These are phyloP conservation scores for Polydrusus cervinus DNA, from an alignment of 2,888 invertebrate genomes.

Conservation along the genomic window DNA sequence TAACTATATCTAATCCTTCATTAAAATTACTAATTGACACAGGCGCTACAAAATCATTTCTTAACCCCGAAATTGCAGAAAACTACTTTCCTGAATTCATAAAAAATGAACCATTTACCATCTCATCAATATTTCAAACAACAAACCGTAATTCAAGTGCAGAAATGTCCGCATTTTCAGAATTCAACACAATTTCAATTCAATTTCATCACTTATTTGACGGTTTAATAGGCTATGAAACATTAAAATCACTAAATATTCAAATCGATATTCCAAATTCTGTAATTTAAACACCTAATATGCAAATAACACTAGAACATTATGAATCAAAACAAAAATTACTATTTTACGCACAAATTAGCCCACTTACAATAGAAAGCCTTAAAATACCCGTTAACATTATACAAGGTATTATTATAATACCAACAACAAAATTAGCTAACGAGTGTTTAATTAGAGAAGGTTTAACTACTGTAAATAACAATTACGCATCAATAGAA, in stretches of 20 bases:
- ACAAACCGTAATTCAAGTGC: slow-evolving; percentile 2
- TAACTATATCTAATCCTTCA: slow-evolving; percentile 5
- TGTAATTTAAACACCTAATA: not conserved
- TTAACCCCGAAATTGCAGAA: slow-evolving; percentile 28
- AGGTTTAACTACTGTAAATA: slow-evolving; percentile 6
- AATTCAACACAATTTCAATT: slow-evolving; percentile 31
- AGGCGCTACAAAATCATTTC: slow-evolving; percentile 17
- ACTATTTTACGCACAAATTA: slow-evolving; percentile 18
- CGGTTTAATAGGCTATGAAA: slow-evolving; percentile 47
- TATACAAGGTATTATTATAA: slow-evolving; percentile 31
- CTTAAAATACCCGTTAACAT: slow-evolving; percentile 34
- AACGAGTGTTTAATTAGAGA: slow-evolving; percentile 4
- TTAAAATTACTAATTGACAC: slow-evolving; percentile 27
- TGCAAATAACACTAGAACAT: not conserved
- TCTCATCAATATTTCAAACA: slow-evolving; percentile 25
- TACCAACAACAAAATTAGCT: slow-evolving; percentile 18
- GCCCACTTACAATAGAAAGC: slow-evolving; percentile 12
- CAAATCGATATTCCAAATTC: slow-evolving; percentile 10
- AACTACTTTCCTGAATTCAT: slow-evolving; percentile 23
- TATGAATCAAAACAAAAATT: slow-evolving; percentile 25
- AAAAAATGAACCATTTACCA: slow-evolving; percentile 20
- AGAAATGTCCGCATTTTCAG: slow-evolving; percentile 18
- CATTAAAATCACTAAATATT: slow-evolving; percentile 41
- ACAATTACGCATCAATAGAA: slow-evolving; percentile 13
- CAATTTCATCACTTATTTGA: slow-evolving; percentile 46